These are phyloP conservation scores for Allacma fusca DNA, from an alignment of 2,888 invertebrate genomes.

Conservation along the genomic window DNA sequence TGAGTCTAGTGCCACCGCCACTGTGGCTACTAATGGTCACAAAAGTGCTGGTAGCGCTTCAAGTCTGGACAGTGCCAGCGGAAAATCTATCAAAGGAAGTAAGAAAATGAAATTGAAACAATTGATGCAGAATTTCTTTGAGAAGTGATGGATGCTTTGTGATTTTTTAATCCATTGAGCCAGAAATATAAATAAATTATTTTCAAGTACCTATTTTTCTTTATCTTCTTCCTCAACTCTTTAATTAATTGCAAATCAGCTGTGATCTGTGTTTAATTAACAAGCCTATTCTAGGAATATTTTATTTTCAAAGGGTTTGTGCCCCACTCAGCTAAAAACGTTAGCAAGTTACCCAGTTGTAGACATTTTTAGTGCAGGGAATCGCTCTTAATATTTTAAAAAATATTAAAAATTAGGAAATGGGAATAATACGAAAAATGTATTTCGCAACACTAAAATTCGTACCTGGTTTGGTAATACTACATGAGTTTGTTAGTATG, in stretches of 20 bases:
- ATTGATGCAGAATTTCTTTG: conserved; percentile 58
- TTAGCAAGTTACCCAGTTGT: no score
- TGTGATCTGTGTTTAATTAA: no score
- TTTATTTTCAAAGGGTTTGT: no score
- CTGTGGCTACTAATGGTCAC: neutral
- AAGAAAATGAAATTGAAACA: conserved; percentile 56
- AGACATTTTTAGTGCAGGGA: no score
- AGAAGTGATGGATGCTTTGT: conserved; percentile 46
- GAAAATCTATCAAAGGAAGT: conserved; percentile 47
- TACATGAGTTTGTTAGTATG: neutral
- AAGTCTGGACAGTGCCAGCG: conserved; percentile 48
- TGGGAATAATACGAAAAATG: neutral
- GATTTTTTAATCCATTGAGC: conserved; percentile 17
- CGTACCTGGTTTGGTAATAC: neutral
- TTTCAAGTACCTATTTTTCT: no score
- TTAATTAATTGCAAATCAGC: no score
- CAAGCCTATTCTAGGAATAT: no score
- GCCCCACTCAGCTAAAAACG: no score
- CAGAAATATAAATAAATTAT: neutral
- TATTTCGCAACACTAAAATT: neutral
- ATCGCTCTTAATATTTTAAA: neutral
- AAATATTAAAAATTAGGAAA: no score
- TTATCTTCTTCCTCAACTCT: no score
- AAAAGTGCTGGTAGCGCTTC: conserved; percentile 17
- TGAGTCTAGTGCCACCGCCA: neutral